Evolutionary conservation across 2,113 vertebrate species (phyloP).

Genomic region (Tricholaema leucomelas): DNA sequence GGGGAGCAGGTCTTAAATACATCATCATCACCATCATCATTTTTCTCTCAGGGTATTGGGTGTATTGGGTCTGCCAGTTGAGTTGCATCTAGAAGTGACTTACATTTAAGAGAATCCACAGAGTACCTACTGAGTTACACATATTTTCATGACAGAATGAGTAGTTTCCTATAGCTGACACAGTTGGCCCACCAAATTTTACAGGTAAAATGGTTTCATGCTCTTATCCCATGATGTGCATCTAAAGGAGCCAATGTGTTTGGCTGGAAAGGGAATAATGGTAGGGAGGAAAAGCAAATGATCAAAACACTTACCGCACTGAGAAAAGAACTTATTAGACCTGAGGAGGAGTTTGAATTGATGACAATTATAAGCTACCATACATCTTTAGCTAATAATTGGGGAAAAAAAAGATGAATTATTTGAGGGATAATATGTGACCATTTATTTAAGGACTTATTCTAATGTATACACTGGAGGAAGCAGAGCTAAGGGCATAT

Average conservation of each 20-base stretch:
- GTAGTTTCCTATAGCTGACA: neutral
- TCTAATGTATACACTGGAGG: neutral
- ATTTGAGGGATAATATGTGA: slow-evolving; percentile 52
- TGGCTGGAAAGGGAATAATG: neutral
- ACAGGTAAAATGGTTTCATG: neutral
- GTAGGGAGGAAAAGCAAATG: slow-evolving; percentile 24
- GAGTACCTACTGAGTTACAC: neutral
- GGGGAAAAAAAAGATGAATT: slow-evolving; percentile 47
- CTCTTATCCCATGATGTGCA: neutral
- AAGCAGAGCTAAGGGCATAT: neutral
- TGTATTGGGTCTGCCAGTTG: neutral
- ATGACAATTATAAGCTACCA: slow-evolving; percentile 40
- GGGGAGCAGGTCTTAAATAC: neutral
- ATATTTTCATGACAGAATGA: neutral
- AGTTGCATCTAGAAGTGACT: neutral
- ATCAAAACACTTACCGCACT: slow-evolving; percentile 22
- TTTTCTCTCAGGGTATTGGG: neutral
- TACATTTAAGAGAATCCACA: rapidly evolving
- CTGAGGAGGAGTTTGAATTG: neutral
- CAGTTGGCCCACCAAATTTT: neutral
- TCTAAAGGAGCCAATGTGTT: neutral
- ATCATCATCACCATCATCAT: neutral
- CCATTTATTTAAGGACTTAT: slow-evolving; percentile 52
- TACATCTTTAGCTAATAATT: slow-evolving; percentile 52
- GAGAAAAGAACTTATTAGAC: slow-evolving; percentile 17